Evolutionary conservation across 23 tunicate species (phyloP).

Genomic region (Botrylloides violaceus): DNA sequence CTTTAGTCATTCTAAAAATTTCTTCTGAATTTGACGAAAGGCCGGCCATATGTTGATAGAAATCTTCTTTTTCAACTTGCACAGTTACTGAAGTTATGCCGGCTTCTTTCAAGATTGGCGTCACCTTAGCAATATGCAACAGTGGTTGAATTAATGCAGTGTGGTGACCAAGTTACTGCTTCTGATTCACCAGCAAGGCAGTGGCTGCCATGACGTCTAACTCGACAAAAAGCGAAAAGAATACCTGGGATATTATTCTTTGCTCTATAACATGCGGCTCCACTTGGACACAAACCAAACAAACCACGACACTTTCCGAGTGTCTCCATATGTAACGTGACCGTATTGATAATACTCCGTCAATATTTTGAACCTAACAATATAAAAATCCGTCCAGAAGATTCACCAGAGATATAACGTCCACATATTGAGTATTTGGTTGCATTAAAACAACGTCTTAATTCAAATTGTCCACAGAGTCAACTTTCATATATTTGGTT

Average conservation of each 20-base stretch:
- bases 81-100: slow-evolving; percentile 57
- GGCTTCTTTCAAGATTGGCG: slow-evolving; percentile 37
- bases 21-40: slow-evolving; percentile 8
- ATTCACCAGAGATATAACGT: too few relatives aligned
- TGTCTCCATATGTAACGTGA: slow-evolving; percentile 81
- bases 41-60: slow-evolving; percentile 91
- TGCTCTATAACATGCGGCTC: slow-evolving; percentile 82
- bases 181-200: too few relatives aligned
- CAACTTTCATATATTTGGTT: too few relatives aligned
- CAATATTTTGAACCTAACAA: slow-evolving; percentile 21
- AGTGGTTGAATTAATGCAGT: background rate
- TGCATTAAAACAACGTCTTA: too few relatives aligned
- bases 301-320: slow-evolving; percentile 41
- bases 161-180: too few relatives aligned
- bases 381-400: background rate
- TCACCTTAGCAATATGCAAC: slow-evolving; percentile 22
- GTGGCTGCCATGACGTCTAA: too few relatives aligned
- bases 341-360: slow-evolving; percentile 56
- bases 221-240: too few relatives aligned
- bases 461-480: too few relatives aligned
- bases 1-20: slow-evolving; percentile 13
- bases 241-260: slow-evolving; percentile 54
- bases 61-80: slow-evolving; percentile 89
- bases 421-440: too few relatives aligned
- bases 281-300: slow-evolving; percentile 49